Conservation (phyloP, 2,888 invertebrate genomes). For the Diaperis boleti region DNA sequence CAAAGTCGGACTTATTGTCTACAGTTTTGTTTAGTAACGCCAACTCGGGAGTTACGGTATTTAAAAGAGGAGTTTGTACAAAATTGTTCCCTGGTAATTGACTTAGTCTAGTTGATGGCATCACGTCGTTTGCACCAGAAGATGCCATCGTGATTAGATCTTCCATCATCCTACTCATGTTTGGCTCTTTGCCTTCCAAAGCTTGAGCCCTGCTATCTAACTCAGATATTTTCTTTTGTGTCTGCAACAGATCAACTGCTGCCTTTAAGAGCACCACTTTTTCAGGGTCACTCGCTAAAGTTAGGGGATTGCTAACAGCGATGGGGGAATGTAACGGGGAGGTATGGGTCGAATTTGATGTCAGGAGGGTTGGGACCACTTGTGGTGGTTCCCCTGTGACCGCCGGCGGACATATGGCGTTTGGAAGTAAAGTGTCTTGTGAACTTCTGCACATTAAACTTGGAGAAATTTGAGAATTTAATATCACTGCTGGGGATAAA, state of each 20-base stretch:
- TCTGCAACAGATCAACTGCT: constrained; percentile 78
- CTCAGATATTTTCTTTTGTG: constrained; percentile 72
- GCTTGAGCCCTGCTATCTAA: constrained; percentile 45
- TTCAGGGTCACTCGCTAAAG: constrained; percentile 72
- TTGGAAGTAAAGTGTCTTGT: constrained; percentile 53
- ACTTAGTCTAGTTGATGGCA: constrained; percentile 39
- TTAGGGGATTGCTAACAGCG: constrained; percentile 53
- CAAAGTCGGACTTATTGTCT: constrained; percentile 50
- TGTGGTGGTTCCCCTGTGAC: constrained; percentile 49
- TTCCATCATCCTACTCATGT: constrained; percentile 57
- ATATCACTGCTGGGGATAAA: constrained; percentile 72
- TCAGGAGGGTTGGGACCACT: constrained; percentile 53
- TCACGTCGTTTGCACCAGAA: constrained; percentile 37
- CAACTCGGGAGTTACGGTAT: constrained; percentile 24
- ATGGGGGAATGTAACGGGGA: constrained; percentile 48
- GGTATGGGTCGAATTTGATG: constrained; percentile 61
- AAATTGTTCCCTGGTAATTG: constrained; percentile 51
- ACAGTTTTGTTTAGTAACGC: constrained; percentile 21
- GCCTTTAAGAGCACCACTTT: constrained; percentile 83
- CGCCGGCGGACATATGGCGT: constrained; percentile 56
- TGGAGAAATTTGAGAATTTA: constrained; percentile 73
- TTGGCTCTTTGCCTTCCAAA: constrained; percentile 46
- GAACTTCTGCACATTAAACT: constrained; percentile 69
- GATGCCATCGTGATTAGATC: constrained; percentile 50
- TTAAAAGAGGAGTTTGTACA: constrained; percentile 46